Percentiles rank a stretch among this genome's conserved stretches.
These are phyloP conservation scores for Spilogale gracilis DNA, from an alignment of 2,113 vertebrate genomes.

Conservation along the genomic window DNA sequence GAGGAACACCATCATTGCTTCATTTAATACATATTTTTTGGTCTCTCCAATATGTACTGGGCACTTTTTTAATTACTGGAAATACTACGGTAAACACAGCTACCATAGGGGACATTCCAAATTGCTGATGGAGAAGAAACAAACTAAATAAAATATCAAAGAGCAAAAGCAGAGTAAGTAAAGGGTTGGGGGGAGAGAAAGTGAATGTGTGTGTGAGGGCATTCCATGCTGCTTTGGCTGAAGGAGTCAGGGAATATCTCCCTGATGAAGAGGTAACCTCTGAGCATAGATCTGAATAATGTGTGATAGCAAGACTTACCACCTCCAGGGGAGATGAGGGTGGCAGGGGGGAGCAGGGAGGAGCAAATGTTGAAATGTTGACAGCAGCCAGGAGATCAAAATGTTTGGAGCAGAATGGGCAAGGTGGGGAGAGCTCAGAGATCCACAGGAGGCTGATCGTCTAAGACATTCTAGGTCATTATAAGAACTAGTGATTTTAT, in stretches of 20 bases:
- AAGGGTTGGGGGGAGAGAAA: neutral
- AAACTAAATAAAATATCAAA: neutral
- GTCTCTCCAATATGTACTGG: neutral
- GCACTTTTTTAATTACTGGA: neutral
- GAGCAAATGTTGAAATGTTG: neutral
- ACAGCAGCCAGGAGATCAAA: neutral
- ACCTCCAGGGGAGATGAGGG: neutral
- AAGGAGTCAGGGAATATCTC: neutral
- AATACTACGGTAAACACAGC: neutral
- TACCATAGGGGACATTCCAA: neutral
- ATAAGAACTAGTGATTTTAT: neutral
- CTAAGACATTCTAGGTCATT: neutral
- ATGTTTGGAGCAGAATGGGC: neutral
- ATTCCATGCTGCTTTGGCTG: neutral
- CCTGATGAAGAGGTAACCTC: neutral
- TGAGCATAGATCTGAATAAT: neutral
- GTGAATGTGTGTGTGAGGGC: neutral
- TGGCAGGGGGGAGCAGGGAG: neutral
- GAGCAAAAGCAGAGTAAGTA: neutral
- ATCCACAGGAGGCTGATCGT: neutral
- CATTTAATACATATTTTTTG: neutral
- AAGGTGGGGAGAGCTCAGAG: neutral
- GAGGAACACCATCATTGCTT: neutral
- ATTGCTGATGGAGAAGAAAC: neutral
- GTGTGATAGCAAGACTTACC: neutral